Evolutionary conservation across 2,113 vertebrate species (phyloP).

Genomic region (Solea solea): DNA sequence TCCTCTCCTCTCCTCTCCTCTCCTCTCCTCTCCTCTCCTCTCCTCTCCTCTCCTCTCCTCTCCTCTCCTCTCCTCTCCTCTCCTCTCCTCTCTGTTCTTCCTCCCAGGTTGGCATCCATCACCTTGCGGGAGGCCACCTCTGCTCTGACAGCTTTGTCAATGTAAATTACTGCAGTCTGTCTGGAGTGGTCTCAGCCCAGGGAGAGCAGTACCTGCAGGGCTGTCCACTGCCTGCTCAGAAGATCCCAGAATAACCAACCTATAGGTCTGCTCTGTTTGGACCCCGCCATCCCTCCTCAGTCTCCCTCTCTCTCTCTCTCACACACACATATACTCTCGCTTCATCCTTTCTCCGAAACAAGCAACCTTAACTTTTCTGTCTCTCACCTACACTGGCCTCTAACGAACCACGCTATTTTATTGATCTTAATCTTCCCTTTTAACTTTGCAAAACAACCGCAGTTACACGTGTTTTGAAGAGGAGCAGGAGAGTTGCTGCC

Average conservation of each 20-base stretch:
- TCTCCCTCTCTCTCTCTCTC: background rate
- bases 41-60: background rate
- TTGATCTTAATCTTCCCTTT: constrained; percentile 52
- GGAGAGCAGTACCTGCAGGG: constrained; percentile 76
- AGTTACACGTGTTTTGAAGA: constrained; percentile 34
- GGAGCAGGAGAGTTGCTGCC: constrained; percentile 18
- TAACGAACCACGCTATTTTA: constrained; percentile 30
- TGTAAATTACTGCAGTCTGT: constrained; percentile 83
- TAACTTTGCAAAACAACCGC: constrained; percentile 41
- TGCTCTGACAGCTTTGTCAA: constrained; percentile 86
- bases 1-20: background rate
- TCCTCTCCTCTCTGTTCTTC: constrained; percentile 43
- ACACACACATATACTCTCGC: background rate
- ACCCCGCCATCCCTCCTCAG: constrained; percentile 10
- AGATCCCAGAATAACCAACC: constrained; percentile 72
- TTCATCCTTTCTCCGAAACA: background rate
- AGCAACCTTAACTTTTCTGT: constrained; percentile 1
- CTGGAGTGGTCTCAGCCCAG: constrained; percentile 73
- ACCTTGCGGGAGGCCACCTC: constrained; percentile 77
- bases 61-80: background rate
- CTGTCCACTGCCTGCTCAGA: constrained; percentile 53
- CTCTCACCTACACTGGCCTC: constrained; percentile 25
- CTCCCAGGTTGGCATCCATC: constrained; percentile 83
- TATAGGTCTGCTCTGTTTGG: constrained; percentile 28
- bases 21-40: constrained; percentile 11